Percentiles rank a stretch among this genome's conserved stretches.
Evolutionary conservation across 2,888 invertebrate species (phyloP).

Genomic region (Ormyrus thymus): DNA sequence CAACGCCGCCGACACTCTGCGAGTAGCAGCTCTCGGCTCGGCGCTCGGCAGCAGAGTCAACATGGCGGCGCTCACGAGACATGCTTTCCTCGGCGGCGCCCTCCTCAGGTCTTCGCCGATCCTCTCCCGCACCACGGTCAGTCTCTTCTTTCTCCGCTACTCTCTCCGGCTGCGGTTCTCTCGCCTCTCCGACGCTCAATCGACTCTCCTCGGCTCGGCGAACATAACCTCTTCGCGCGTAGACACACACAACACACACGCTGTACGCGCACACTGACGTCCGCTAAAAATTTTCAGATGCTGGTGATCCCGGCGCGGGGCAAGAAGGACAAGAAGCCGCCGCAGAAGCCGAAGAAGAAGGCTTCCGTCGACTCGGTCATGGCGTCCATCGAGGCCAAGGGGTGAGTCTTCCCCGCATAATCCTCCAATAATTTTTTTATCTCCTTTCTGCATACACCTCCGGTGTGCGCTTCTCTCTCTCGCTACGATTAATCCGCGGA

Average conservation of each 20-base stretch:
- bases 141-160: conserved; percentile 48
- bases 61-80: conserved; percentile 80
- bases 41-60: conserved; percentile 61
- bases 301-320: conserved; percentile 49
- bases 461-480: no score
- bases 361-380: conserved; percentile 62
- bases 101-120: conserved; percentile 56
- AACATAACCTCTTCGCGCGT: conserved; percentile 24
- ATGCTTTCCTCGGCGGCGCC: conserved; percentile 70
- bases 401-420: conserved; percentile 64
- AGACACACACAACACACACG: conserved; percentile 22
- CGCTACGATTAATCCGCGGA: no score
- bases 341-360: conserved; percentile 55
- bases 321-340: conserved; percentile 41
- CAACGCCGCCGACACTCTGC: conserved; percentile 29
- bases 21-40: background rate
- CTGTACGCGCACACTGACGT: background rate
- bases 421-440: background rate
- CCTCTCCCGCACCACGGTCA: conserved; percentile 60
- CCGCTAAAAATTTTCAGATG: conserved; percentile 17
- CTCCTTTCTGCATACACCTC: no score
- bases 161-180: background rate
- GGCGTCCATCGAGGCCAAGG: conserved; percentile 67
- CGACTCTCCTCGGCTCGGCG: background rate
- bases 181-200: background rate